phyloP scores from a whole-genome alignment of 2,797 vertebrate species.

The Tolypeutes matacus region DNA sequence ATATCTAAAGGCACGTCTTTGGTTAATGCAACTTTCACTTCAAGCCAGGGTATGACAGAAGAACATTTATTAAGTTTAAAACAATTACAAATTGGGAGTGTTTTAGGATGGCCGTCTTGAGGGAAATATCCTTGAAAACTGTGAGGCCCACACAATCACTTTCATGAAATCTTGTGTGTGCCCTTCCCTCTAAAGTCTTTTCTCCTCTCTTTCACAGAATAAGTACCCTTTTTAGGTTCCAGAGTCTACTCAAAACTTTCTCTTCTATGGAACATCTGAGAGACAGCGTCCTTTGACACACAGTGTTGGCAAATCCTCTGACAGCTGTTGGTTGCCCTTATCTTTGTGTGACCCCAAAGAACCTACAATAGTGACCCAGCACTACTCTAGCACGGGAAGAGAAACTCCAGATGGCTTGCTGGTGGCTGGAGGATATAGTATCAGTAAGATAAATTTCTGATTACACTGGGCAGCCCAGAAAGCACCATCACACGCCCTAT shows the following conservation, averaged over 20 bases:
- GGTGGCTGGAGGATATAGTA: not conserved
- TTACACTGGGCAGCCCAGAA: not conserved
- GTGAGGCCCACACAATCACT: not conserved
- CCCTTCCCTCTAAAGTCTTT: not conserved
- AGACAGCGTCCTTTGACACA: not conserved
- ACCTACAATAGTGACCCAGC: not conserved
- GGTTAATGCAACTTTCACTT: slow-evolving; percentile 85
- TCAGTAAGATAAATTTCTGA: not conserved
- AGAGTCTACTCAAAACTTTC: not conserved
- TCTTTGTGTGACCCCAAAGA: not conserved
- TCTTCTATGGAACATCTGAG: not conserved
- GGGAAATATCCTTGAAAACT: slow-evolving; percentile 73
- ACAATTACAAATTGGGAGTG: slow-evolving; percentile 63
- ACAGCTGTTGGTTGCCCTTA: not conserved
- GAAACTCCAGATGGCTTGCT: not conserved
- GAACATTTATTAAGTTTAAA: slow-evolving; percentile 76
- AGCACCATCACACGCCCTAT: not conserved
- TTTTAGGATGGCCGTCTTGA: slow-evolving; percentile 41
- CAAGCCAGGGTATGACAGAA: slow-evolving; percentile 76
- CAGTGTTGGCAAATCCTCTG: not conserved
- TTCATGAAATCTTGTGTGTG: not conserved
- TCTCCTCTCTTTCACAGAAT: not conserved
- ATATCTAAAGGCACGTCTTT: slow-evolving; percentile 82
- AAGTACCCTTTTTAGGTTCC: not conserved
- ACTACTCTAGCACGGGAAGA: not conserved